phyloP scores from a whole-genome alignment of 2,888 invertebrate genomes.

The Aproaerema taeniolella region DNA sequence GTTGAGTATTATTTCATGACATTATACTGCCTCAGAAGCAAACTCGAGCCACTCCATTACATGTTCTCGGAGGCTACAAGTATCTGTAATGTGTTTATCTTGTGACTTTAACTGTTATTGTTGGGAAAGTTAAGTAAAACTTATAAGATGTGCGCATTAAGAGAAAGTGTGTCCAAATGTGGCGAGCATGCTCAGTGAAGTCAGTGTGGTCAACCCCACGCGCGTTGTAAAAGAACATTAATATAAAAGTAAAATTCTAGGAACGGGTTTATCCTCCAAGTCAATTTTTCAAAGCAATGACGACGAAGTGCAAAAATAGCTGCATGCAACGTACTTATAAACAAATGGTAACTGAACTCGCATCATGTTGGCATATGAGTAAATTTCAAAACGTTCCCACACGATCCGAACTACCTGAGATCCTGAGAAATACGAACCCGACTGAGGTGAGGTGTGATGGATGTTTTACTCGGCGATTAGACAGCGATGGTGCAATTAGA shows the following conservation, averaged over 20 bases:
- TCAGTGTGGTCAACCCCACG: conserved; percentile 15
- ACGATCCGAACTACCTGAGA: conserved; percentile 25
- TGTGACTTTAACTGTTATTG: conserved; percentile 9
- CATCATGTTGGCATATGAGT: no score
- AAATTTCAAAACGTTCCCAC: conserved; percentile 34
- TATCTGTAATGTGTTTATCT: conserved; percentile 1
- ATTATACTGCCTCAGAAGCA: no score
- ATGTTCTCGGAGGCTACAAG: no score
- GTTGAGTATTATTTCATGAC: no score
- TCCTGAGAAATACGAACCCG: conserved; percentile 33
- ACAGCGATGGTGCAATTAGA: conserved; percentile 41
- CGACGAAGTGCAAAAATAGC: no score
- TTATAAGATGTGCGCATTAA: conserved; percentile 30
- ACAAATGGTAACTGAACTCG: no score
- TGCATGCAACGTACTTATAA: no score
- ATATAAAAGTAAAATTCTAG: no score
- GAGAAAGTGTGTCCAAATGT: conserved; percentile 49
- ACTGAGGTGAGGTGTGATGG: conserved; percentile 36
- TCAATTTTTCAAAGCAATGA: no score
- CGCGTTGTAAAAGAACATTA: no score
- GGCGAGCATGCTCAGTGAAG: conserved; percentile 25
- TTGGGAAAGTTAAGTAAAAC: conserved; percentile 26
- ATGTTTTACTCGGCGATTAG: conserved; percentile 41
- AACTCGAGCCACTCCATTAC: no score
- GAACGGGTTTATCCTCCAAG: no score